phyloP scores from a whole-genome alignment of 2,797 vertebrate genomes.

The Thaleichthys pacificus region DNA sequence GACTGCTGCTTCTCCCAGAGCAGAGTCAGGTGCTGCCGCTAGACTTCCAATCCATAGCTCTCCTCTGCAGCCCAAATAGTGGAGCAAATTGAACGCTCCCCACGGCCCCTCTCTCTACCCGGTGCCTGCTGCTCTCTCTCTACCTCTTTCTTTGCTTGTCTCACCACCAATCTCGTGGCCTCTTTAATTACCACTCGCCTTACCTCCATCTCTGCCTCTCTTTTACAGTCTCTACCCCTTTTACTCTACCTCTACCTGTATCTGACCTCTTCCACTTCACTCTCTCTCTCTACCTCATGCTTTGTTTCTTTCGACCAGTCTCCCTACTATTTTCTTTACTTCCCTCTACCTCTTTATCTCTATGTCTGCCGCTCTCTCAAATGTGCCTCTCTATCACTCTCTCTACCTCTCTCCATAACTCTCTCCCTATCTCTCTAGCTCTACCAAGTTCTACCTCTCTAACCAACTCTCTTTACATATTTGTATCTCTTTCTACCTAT shows the following conservation, averaged over 20 bases:
- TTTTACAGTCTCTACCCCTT: conserved; percentile 18
- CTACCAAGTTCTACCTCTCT: too few relatives aligned
- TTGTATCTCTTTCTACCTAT: conserved; percentile 28
- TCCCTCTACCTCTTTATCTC: too few relatives aligned
- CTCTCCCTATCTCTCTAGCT: too few relatives aligned
- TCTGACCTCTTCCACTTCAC: not conserved
- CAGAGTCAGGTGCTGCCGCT: conserved; percentile 42
- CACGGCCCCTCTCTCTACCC: conserved; percentile 39
- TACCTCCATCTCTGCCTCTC: not conserved
- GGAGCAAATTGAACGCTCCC: conserved; percentile 56
- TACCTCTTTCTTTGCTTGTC: conserved; percentile 1
- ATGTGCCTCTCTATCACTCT: not conserved
- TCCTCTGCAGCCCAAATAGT: conserved; percentile 60
- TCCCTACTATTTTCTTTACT: too few relatives aligned
- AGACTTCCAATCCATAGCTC: conserved; percentile 64
- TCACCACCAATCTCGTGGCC: conserved; percentile 6
- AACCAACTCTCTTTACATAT: too few relatives aligned
- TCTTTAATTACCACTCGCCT: not conserved
- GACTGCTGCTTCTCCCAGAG: conserved; percentile 18
- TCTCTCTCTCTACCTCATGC: conserved; percentile 9
- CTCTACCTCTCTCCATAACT: too few relatives aligned
- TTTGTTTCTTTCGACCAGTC: too few relatives aligned
- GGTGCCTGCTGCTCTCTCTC: conserved; percentile 34
- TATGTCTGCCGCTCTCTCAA: not conserved
- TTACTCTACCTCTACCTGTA: conserved; percentile 3